Conservation (phyloP, 1,140 invertebrate species). For the Ceratosolen fusciceps region DNA sequence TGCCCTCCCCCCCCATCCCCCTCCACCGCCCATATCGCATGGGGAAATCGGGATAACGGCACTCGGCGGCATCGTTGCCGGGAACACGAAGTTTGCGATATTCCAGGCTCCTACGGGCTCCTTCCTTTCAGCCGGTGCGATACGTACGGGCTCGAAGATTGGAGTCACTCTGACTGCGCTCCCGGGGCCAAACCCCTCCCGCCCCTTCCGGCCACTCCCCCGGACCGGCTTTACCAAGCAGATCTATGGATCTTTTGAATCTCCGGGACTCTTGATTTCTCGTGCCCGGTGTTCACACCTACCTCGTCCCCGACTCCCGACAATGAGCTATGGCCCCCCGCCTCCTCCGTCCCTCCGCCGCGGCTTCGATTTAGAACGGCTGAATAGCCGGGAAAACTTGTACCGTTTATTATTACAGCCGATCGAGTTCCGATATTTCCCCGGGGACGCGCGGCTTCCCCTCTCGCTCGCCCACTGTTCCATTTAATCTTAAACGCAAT, state of each 20-base stretch:
- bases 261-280: conserved; percentile 22
- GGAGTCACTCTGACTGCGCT: conserved; percentile 9
- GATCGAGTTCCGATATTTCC: background rate
- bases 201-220: background rate
- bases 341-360: too few species aligned
- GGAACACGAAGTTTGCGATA: background rate
- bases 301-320: conserved; percentile 10
- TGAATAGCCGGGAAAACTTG: background rate
- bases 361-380: background rate
- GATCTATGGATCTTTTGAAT: conserved; percentile 25
- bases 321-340: background rate
- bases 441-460: background rate
- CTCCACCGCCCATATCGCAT: background rate
- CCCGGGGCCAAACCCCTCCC: background rate
- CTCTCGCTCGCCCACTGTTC: too few species aligned
- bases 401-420: background rate
- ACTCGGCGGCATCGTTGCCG: background rate
- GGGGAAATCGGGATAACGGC: conserved; percentile 10
- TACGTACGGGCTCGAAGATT: conserved; percentile 19
- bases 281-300: background rate
- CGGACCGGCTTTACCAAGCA: background rate
- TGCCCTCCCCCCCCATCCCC: background rate
- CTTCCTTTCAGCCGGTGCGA: background rate
- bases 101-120: conserved; percentile 6
- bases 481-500: background rate